Conservation (phyloP, 2,888 invertebrate species). For the Biston stratarius region DNA sequence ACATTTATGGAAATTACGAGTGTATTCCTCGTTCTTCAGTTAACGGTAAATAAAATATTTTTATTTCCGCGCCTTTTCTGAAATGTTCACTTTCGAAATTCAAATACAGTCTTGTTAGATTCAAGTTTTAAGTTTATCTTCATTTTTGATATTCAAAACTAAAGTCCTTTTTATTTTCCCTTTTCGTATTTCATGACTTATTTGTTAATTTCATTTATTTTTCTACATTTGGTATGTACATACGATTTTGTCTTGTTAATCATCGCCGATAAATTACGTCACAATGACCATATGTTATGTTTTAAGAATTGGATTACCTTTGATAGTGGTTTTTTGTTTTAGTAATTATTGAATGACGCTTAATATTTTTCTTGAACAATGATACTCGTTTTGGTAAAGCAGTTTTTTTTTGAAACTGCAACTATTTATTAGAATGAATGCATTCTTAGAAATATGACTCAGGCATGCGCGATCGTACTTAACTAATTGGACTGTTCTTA, state of each 20-base stretch:
- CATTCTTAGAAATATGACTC: slow-evolving; percentile 4
- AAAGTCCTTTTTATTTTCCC: not conserved
- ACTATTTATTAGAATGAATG: not conserved
- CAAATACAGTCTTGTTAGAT: slow-evolving; percentile 45
- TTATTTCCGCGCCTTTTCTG: slow-evolving; percentile 42
- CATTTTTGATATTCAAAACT: slow-evolving; percentile 24
- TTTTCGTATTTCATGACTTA: not conserved
- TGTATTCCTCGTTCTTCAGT: slow-evolving; percentile 88
- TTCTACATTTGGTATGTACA: slow-evolving; percentile 2
- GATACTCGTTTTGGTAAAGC: too few species aligned
- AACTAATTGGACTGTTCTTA: not conserved
- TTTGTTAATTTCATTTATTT: not conserved
- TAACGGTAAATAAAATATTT: slow-evolving; percentile 86
- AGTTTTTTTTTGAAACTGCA: too few species aligned
- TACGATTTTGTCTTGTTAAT: not conserved
- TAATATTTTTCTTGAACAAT: too few species aligned
- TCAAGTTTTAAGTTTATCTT: too few species aligned
- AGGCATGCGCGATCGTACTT: not conserved
- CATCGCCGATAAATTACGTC: slow-evolving; percentile 1
- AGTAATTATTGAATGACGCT: too few species aligned
- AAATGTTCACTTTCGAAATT: slow-evolving; percentile 57
- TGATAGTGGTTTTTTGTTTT: not conserved
- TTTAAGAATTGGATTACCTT: not conserved
- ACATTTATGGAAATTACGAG: slow-evolving; percentile 94
- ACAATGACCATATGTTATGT: slow-evolving; percentile 4